These are phyloP conservation scores for Triops cancriformis DNA, from an alignment of 1,140 invertebrate genomes.

Conservation along the genomic window DNA sequence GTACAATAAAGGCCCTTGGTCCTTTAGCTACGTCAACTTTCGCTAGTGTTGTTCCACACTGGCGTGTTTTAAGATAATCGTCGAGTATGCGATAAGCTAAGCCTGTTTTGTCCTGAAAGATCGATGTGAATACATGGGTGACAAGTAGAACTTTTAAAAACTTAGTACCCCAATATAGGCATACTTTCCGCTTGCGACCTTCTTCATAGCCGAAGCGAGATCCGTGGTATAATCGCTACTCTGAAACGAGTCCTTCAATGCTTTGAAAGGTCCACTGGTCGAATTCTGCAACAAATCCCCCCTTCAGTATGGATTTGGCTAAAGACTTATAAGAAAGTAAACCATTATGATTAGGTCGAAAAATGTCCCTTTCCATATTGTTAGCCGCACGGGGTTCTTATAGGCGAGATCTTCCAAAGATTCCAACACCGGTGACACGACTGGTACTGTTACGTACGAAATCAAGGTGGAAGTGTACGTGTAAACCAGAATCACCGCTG, in stretches of 20 bases:
- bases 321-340: neutral
- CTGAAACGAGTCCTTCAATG: neutral
- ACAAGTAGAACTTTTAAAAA: neutral
- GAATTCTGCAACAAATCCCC: neutral
- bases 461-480: conserved; percentile 18
- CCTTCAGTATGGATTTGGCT: neutral
- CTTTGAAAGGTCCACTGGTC: neutral
- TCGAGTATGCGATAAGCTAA: neutral
- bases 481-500: neutral
- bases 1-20: neutral
- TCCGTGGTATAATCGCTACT: neutral
- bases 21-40: neutral
- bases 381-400: neutral
- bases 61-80: neutral
- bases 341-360: conserved; percentile 1
- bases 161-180: neutral
- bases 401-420: neutral
- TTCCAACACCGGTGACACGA: neutral
- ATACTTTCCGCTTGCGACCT: neutral
- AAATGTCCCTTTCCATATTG: neutral
- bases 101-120: neutral
- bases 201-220: neutral
- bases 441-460: conserved; percentile 21
- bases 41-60: neutral
- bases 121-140: neutral